Base-by-base conservation (phyloP, 2,888 invertebrate species). In the Hyalella azteca region DNA sequence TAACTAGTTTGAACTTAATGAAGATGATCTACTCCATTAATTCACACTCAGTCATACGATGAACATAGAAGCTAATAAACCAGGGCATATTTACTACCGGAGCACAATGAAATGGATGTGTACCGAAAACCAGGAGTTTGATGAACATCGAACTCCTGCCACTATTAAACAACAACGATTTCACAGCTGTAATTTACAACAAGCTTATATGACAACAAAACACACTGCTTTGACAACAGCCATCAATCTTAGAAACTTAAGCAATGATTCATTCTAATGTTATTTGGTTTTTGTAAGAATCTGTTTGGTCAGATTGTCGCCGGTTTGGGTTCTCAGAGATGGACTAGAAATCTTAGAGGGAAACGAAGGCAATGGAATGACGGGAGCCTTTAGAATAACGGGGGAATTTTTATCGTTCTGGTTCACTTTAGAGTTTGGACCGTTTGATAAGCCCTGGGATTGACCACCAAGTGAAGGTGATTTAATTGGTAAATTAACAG, bases 301-400 rank as follows among this genome's bases (percentile, higher is more conserved):
- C 66, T 66, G 66, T 66, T 66, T 66, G 66, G 32, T n/a, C 36
- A 36, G 36, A 36, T n/a, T 19, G 36, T 66, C 66, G 32, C 15
- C 66, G 19, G 66, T 19, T n/a, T 66, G 66, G 36, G 36, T 36
- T 66, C 66, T 66, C 36, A 66, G 29, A 7, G 66, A 36, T 36
- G 66, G 66, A 66, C 66, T 66, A 66, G 66, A 66, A 36, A 36
- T 11, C 36, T 66, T 66, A 29, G 66, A 66, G n/a, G 66, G 29
- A 5, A 29, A 66, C 32, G 13, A 39, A 15, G 66, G 66, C 22
- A 29, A 3, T 36, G 66, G 66, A 0, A 66, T 36, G 22, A 66
- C 15, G 36, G 66, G 66, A 5, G 66, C 66, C n/a, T 66, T 66
- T 36, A 66, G 66, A 36, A 66, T 66, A 66, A 66, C 66, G 13